phyloP scores from a whole-genome alignment of 1,140 invertebrate species.

The Globodera ellingtonae region DNA sequence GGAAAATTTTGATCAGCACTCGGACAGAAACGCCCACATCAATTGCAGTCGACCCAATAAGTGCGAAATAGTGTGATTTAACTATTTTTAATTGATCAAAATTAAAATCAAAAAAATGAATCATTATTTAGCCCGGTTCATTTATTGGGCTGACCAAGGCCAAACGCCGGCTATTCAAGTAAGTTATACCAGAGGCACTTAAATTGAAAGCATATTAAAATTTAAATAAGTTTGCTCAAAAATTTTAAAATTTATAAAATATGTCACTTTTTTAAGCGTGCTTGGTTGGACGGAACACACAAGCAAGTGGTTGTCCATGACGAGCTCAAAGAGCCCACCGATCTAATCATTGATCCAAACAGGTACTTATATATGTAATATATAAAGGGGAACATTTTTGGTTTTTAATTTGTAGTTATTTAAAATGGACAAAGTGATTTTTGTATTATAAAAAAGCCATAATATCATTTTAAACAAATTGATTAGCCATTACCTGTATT shows the following conservation, averaged over 20 bases:
- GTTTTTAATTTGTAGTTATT: too few relatives aligned
- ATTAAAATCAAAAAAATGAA: background rate
- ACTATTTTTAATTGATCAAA: background rate
- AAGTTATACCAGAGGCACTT: background rate
- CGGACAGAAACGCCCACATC: conserved; percentile 89
- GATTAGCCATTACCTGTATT: conserved; percentile 84
- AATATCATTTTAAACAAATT: background rate
- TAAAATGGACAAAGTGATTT: background rate
- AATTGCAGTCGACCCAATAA: conserved; percentile 92
- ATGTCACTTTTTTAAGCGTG: conserved; percentile 69
- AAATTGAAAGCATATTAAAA: background rate
- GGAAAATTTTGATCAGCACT: conserved; percentile 87
- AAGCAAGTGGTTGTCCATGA: conserved; percentile 84
- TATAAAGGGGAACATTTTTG: too few relatives aligned
- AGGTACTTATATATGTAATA: conserved; percentile 64
- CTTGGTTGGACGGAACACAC: conserved; percentile 83
- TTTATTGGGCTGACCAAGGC: conserved; percentile 90
- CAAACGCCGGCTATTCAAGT: conserved; percentile 84
- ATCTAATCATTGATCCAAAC: conserved; percentile 87
- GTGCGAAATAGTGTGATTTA: background rate
- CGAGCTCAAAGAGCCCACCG: conserved; percentile 85
- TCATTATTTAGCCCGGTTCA: conserved; percentile 67
- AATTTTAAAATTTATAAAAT: conserved; percentile 60
- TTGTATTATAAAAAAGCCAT: background rate
- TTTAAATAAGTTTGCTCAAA: background rate